Conservation (phyloP, 2,888 invertebrate genomes). For the Cephalotes varians region DNA sequence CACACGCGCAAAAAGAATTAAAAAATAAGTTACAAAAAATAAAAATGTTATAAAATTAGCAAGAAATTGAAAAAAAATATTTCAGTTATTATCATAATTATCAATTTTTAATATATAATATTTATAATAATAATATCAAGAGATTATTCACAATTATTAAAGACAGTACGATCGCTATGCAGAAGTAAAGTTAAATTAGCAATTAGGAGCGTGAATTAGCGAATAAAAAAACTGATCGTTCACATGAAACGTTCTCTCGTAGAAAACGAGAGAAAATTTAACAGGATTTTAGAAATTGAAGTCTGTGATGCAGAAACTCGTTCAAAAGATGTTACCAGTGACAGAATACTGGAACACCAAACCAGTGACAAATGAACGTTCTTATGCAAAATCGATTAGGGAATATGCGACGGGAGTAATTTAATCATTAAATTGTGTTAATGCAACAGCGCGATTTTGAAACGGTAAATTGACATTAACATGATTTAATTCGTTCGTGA, state of each 20-base stretch:
- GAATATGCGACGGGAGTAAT: neutral
- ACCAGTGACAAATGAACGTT: slow-evolving; percentile 58
- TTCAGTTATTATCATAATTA: neutral
- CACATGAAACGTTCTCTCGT: slow-evolving; percentile 51
- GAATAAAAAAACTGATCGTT: neutral
- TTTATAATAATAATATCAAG: neutral
- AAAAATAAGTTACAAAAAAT: neutral
- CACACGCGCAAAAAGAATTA: neutral
- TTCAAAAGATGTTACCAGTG: slow-evolving; percentile 44
- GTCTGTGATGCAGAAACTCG: slow-evolving; percentile 29
- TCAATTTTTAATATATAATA: neutral
- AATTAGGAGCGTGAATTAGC: slow-evolving; percentile 20
- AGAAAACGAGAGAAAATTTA: slow-evolving; percentile 32
- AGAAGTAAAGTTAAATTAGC: slow-evolving; percentile 49
- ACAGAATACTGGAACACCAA: slow-evolving; percentile 51
- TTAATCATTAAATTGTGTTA: slow-evolving; percentile 8
- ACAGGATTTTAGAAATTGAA: slow-evolving; percentile 45
- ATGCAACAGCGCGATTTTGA: neutral
- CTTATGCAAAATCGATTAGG: slow-evolving; percentile 62
- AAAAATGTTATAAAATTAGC: neutral
- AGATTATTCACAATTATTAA: neutral
- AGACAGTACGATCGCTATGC: slow-evolving; percentile 31
- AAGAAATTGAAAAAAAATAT: neutral
- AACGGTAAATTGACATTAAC: neutral
- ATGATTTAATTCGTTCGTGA: neutral